Conservation (phyloP, 2,888 invertebrate genomes). For the Tiliacea citrago region DNA sequence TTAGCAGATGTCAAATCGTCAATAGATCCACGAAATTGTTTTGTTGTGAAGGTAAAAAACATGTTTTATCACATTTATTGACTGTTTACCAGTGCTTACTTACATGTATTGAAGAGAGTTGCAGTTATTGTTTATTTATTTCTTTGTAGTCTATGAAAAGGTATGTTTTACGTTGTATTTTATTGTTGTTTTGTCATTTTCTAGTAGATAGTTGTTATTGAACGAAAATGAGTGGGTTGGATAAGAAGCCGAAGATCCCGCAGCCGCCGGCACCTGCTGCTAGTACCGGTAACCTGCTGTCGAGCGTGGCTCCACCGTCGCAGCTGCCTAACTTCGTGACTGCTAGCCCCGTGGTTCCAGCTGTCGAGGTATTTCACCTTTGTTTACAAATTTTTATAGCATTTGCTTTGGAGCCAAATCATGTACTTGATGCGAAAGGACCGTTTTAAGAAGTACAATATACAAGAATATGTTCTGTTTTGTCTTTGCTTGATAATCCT, state of each 20-base stretch:
- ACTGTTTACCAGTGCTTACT: slow-evolving; percentile 1
- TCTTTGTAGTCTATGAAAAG: neutral
- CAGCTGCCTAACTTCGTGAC: slow-evolving; percentile 92
- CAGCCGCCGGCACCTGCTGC: slow-evolving; percentile 85
- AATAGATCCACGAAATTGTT: slow-evolving; percentile 59
- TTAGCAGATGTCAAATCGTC: slow-evolving; percentile 48
- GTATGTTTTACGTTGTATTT: neutral
- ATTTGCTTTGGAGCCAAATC: slow-evolving; percentile 16
- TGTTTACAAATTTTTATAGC: slow-evolving; percentile 28
- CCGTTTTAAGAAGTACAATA: neutral
- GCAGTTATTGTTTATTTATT: slow-evolving; percentile 1
- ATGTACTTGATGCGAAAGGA: neutral
- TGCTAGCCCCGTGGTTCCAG: slow-evolving; percentile 71
- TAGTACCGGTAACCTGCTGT: slow-evolving; percentile 91
- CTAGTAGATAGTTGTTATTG: slow-evolving; percentile 30
- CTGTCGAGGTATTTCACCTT: slow-evolving; percentile 54
- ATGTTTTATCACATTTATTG: slow-evolving; percentile 15
- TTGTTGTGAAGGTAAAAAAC: slow-evolving; percentile 59
- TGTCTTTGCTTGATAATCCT: neutral
- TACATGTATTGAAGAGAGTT: slow-evolving; percentile 6
- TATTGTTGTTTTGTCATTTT: slow-evolving; percentile 28
- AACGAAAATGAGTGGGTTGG: slow-evolving; percentile 75
- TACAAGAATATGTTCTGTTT: neutral
- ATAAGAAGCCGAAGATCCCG: slow-evolving; percentile 83
- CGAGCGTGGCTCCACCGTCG: slow-evolving; percentile 93